These are phyloP conservation scores for Sebastes steindachneri DNA, from an alignment of 2,797 vertebrate species.

Conservation along the genomic window DNA sequence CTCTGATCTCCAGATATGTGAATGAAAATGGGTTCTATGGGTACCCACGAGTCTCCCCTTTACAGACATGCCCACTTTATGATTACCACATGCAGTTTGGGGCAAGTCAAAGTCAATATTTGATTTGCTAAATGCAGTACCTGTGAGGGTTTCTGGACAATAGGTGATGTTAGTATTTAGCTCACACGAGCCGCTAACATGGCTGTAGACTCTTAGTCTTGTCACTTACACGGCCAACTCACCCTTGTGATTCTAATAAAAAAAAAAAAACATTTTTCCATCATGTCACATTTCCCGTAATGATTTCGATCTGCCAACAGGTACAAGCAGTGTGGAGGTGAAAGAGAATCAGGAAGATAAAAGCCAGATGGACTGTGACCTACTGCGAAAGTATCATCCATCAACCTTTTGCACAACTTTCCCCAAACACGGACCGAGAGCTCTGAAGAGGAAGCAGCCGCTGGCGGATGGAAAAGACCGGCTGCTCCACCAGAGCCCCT, in stretches of 20 bases:
- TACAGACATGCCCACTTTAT: no score
- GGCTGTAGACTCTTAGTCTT: not conserved
- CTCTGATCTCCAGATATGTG: no score
- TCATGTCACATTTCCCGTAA: not conserved
- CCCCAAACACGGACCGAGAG: constrained; percentile 23
- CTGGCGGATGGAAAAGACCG: constrained; percentile 86
- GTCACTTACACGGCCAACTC: not conserved
- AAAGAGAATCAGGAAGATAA: constrained; percentile 90
- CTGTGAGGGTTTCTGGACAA: no score
- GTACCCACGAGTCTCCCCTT: no score
- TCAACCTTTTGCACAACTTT: constrained; percentile 60
- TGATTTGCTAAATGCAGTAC: no score
- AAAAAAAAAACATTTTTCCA: not conserved
- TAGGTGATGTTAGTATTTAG: no score
- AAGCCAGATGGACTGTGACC: constrained; percentile 81
- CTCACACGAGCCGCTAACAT: no score
- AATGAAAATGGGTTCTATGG: no score
- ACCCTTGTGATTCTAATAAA: not conserved
- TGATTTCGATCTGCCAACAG: constrained; percentile 69
- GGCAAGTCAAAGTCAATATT: no score
- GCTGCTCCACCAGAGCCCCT: constrained; percentile 83
- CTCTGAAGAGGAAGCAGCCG: constrained; percentile 87
- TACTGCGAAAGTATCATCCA: constrained; percentile 56
- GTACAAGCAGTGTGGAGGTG: constrained; percentile 90
- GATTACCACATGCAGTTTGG: no score